Conservation (phyloP, 2,113 vertebrate genomes). For the Zootoca vivipara region DNA sequence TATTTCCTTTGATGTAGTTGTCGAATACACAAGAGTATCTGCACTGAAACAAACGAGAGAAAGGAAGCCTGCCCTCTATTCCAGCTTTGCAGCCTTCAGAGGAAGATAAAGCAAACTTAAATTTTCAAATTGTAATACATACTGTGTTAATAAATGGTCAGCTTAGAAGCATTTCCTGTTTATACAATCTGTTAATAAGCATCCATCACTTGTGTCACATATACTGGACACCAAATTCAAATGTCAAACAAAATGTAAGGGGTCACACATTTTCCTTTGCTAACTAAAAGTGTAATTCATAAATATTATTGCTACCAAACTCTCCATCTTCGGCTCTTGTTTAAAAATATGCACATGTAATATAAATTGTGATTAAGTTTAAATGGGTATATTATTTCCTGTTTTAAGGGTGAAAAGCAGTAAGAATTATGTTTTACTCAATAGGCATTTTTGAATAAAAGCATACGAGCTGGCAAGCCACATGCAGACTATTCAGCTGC, state of each 20-base stretch:
- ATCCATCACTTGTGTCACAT: slow-evolving; percentile 84
- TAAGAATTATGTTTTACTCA: slow-evolving; percentile 82
- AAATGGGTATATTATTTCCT: slow-evolving; percentile 89
- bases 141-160: slow-evolving; percentile 80
- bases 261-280: slow-evolving; percentile 88
- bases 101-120: slow-evolving; percentile 59
- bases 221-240: slow-evolving; percentile 81
- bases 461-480: slow-evolving; percentile 55
- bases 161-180: slow-evolving; percentile 88
- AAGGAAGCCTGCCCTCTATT: slow-evolving; percentile 9
- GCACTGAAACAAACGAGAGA: background rate
- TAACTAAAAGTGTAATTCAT: slow-evolving; percentile 89
- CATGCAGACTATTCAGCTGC: slow-evolving; percentile 48
- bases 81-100: slow-evolving; percentile 27
- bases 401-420: slow-evolving; percentile 84
- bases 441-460: slow-evolving; percentile 74
- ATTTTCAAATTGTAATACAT: slow-evolving; percentile 72
- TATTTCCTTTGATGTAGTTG: slow-evolving; percentile 5
- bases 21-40: background rate
- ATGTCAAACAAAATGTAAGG: slow-evolving; percentile 88
- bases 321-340: slow-evolving; percentile 85
- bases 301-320: slow-evolving; percentile 89
- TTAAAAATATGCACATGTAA: slow-evolving; percentile 87
- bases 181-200: slow-evolving; percentile 83
- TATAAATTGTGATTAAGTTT: slow-evolving; percentile 87